Percentiles rank a stretch among this genome's conserved stretches.
Evolutionary conservation across 2,113 vertebrate genomes (phyloP).

Genomic region (Leucopternis melanops): DNA sequence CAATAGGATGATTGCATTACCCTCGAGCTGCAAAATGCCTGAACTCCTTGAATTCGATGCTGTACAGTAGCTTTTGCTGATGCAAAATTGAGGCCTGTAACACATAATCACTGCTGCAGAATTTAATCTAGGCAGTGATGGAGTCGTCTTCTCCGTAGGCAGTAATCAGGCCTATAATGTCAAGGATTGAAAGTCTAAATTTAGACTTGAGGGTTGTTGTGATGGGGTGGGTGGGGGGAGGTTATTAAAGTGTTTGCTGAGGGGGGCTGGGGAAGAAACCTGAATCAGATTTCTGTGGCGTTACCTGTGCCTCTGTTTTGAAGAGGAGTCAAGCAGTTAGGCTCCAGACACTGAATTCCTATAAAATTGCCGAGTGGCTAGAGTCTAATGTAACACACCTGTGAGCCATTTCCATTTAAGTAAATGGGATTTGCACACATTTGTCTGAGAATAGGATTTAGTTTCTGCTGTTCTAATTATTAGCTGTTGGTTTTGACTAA

Average conservation of each 20-base stretch:
- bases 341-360: neutral
- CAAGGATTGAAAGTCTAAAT: neutral
- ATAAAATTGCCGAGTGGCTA: neutral
- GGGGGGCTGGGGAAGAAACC: neutral
- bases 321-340: neutral
- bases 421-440: constrained; percentile 38
- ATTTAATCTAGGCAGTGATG: neutral
- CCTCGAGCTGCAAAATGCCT: neutral
- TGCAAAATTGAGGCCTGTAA: neutral
- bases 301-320: neutral
- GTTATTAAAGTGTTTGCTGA: neutral
- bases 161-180: neutral
- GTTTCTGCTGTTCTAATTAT: neutral
- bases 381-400: neutral
- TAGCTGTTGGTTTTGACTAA: neutral
- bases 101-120: neutral
- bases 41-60: neutral
- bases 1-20: neutral
- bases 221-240: too few relatives aligned
- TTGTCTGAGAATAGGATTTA: constrained; percentile 19
- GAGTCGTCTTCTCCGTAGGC: neutral
- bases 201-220: too few relatives aligned
- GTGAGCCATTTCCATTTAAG: neutral
- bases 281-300: neutral
- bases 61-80: neutral